phyloP scores from a whole-genome alignment of 2,797 vertebrate species.

The Mormyrops boulengeri region DNA sequence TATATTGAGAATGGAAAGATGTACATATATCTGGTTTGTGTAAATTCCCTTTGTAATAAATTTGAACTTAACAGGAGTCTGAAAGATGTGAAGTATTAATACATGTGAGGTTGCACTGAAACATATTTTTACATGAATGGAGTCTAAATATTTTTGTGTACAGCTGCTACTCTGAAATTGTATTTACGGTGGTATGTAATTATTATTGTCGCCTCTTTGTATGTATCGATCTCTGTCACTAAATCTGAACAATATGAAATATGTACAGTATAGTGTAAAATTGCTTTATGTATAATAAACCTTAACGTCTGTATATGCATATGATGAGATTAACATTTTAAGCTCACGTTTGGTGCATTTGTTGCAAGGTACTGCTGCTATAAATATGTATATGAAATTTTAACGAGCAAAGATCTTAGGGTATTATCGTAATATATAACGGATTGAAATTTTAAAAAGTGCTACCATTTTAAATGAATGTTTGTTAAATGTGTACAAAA shows the following conservation, averaged over 20 bases:
- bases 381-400: constrained; percentile 13
- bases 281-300: constrained; percentile 92
- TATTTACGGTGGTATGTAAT: constrained; percentile 90
- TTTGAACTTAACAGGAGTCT: constrained; percentile 77
- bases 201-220: constrained; percentile 91
- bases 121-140: constrained; percentile 82
- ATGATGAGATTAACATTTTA: constrained; percentile 27
- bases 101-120: constrained; percentile 79
- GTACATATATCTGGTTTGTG: constrained; percentile 76
- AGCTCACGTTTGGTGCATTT: constrained; percentile 7
- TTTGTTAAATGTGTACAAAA: constrained; percentile 10
- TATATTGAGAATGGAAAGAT: constrained; percentile 72
- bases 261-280: constrained; percentile 94
- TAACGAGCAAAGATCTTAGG: background rate
- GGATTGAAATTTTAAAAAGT: background rate
- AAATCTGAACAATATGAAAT: constrained; percentile 84
- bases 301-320: constrained; percentile 31
- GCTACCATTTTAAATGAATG: constrained; percentile 13
- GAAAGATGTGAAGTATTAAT: constrained; percentile 76
- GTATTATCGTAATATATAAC: constrained; percentile 8
- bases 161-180: constrained; percentile 84
- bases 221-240: constrained; percentile 89
- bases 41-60: constrained; percentile 82
- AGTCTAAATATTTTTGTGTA: constrained; percentile 79
- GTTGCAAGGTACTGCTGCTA: constrained; percentile 6